A percentile compares a stretch with the other conserved stretches of the same genome.
Conservation (phyloP, 1,140 invertebrate species). For the Drosophila tropicalis region DNA sequence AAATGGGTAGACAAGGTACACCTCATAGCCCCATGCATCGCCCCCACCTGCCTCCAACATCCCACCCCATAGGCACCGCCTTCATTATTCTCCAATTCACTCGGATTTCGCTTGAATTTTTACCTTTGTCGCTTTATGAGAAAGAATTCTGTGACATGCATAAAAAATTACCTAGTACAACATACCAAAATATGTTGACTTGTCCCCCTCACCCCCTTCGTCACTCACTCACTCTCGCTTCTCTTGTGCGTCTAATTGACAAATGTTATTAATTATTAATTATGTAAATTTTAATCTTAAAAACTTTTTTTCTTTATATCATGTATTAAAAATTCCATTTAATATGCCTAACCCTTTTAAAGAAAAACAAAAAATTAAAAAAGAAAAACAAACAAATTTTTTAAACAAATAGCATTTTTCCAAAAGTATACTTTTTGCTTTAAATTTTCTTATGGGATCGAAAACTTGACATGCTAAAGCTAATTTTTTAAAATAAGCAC, state of each 20-base stretch:
- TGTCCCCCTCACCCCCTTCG: not conserved
- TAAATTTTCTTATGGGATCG: not conserved
- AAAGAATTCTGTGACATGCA: slow-evolving; percentile 68
- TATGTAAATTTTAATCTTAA: slow-evolving; percentile 51
- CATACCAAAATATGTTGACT: slow-evolving; percentile 7
- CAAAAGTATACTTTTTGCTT: not conserved
- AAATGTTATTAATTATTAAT: slow-evolving; percentile 78
- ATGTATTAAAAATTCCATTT: not conserved
- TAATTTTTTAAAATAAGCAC: too few species aligned
- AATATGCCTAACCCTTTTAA: not conserved
- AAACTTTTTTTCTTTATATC: slow-evolving; percentile 5
- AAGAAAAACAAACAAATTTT: not conserved
- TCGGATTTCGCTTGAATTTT: slow-evolving; percentile 53
- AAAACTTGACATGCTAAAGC: too few species aligned
- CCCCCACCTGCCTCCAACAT: not conserved
- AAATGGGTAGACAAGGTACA: slow-evolving; percentile 26
- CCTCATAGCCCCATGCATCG: slow-evolving; percentile 7
- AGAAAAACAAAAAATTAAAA: not conserved
- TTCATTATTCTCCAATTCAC: not conserved
- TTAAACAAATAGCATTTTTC: not conserved
- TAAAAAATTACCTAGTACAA: slow-evolving; percentile 43
- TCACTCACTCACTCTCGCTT: not conserved
- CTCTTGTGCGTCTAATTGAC: slow-evolving; percentile 59
- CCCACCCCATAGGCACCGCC: not conserved
- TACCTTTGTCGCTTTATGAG: slow-evolving; percentile 74